These are phyloP conservation scores for Sepiola atlantica DNA, from an alignment of 2,888 invertebrate genomes.

Conservation along the genomic window DNA sequence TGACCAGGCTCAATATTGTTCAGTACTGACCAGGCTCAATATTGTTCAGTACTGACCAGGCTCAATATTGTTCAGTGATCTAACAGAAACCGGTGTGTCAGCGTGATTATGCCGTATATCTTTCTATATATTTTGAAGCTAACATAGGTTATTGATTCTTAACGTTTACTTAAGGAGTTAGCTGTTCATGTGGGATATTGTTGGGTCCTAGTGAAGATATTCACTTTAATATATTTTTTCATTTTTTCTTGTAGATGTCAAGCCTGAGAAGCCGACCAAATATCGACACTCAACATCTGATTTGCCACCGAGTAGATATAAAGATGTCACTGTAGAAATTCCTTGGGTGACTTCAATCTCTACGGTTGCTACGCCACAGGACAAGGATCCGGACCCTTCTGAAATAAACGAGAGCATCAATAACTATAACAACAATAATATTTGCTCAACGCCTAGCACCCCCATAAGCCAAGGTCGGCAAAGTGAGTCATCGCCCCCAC, in stretches of 20 bases:
- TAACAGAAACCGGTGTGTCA: too few species aligned
- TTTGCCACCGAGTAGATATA: neutral
- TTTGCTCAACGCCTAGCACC: neutral
- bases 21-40: too few species aligned
- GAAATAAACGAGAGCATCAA: neutral
- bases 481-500: neutral
- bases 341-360: neutral
- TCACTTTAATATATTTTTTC: neutral
- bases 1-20: too few species aligned
- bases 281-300: constrained; percentile 40
- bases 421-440: neutral
- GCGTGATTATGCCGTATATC: too few species aligned
- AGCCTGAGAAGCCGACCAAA: neutral
- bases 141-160: too few species aligned
- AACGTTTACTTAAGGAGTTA: too few species aligned
- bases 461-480: neutral
- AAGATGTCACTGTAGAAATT: neutral
- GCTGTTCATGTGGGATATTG: too few species aligned
- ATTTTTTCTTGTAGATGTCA: neutral
- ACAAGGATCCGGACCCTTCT: neutral
- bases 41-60: too few species aligned
- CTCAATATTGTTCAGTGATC: too few species aligned
- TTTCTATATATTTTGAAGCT: too few species aligned
- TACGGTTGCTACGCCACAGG: neutral
- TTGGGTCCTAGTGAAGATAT: too few species aligned